Base-by-base conservation (phyloP, 1,140 invertebrate genomes). In the Drosophila ohnishii region DNA sequence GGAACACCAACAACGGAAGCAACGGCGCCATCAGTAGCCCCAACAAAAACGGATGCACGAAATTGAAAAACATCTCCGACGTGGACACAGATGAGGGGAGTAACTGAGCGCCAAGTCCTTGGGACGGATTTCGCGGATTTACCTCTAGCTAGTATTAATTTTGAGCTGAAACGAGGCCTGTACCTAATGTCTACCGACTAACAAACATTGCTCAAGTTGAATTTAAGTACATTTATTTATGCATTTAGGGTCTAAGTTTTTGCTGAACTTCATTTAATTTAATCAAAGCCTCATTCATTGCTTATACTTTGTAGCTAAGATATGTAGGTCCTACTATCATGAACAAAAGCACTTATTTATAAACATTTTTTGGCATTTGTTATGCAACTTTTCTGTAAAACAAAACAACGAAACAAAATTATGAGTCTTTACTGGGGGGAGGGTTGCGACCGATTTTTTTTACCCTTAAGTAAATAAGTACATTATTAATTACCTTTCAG, bases 21-120 rank as follows among this genome's bases (percentile, higher is more conserved):
- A 75, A 45, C 11, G 63, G 50, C n/a, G 72, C 50, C 13, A 19
- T 35, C 11, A 66, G 16, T 19, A 55, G n/a, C 19, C 5, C 22
- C 42, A 37, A 14, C 25, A 53, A 53, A 30, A 62, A 55, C 16
- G 34, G 34, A 19, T 69, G 39, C 11, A 59, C 79, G 40, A 90
- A 91, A 42, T 72, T 91, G 14, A 91, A 88, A 53, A 79, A 87
- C 22, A 91, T 91, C 30, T 78, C 87, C 9, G 90, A 91, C 74
- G 90, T 86, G 28, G 90, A 91, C 30, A 91, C 90, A 5, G 90
- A 91, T 44, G 90, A 91, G 64, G 87, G 87, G 42, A 91, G 90
- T 72, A 91, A 91, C 71, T 91, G 47, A 89, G 50, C 14, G 30
- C 14, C 7, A 11, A 22, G 30, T 16, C 32, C 9, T 0, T 16